A percentile compares a stretch with the other conserved stretches of the same genome.
Conservation (phyloP, 2,888 invertebrate genomes). For the Sphaeridia pumilis region DNA sequence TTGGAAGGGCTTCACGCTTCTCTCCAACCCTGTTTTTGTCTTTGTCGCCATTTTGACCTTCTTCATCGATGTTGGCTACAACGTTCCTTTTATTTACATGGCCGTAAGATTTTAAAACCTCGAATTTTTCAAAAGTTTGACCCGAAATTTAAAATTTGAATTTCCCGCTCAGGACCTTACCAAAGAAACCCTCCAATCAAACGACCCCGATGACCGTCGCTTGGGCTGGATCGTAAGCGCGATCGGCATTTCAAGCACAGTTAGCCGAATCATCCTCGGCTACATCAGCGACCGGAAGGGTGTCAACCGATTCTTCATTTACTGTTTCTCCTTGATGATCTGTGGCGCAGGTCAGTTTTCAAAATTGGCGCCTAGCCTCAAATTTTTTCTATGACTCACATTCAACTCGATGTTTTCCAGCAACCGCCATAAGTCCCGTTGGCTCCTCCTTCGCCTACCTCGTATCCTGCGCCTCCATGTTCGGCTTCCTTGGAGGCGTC, state of each 20-base stretch:
- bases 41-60: not conserved
- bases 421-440: not conserved
- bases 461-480: conserved; percentile 58
- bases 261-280: conserved; percentile 3
- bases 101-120: not conserved
- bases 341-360: conserved; percentile 3
- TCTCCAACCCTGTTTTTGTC: not conserved
- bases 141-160: not conserved
- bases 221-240: not conserved
- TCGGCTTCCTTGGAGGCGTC: conserved; percentile 38
- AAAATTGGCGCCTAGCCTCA: not conserved
- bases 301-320: conserved; percentile 1
- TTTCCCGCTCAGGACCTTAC: conserved; percentile 2
- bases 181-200: not conserved
- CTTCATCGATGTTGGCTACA: not conserved
- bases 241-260: not conserved
- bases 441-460: not conserved
- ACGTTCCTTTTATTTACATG: not conserved
- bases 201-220: not conserved
- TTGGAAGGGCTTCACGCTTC: conserved; percentile 75
- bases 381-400: not conserved
- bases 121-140: not conserved
- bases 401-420: not conserved
- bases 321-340: not conserved
- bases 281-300: not conserved